These are phyloP conservation scores for Enhydra lutris DNA, from an alignment of 2,113 vertebrate species.

Conservation along the genomic window DNA sequence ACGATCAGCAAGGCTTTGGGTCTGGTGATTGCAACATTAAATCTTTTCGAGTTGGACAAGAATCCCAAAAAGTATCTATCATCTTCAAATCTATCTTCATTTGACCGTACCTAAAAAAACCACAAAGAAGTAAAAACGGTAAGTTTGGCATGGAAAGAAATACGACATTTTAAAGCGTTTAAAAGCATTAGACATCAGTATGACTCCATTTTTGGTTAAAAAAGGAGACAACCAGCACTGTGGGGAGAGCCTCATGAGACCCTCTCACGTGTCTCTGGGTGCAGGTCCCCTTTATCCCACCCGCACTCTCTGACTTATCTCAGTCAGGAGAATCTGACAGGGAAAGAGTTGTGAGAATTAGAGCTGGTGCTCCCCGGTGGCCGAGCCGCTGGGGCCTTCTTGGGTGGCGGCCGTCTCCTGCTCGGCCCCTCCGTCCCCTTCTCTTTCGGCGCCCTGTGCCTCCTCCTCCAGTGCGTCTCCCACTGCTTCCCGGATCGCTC, in stretches of 20 bases:
- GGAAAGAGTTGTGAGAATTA: neutral
- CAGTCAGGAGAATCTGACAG: neutral
- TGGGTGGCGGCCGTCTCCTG: neutral
- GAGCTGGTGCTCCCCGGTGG: neutral
- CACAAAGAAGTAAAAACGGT: neutral
- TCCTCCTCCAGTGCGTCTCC: accelerated
- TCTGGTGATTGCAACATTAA: constrained; percentile 95
- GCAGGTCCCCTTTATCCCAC: neutral
- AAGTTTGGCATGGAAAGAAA: neutral
- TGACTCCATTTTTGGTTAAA: neutral
- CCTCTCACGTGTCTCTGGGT: accelerated
- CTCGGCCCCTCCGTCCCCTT: neutral
- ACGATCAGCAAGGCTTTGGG: constrained; percentile 93
- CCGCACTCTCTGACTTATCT: neutral
- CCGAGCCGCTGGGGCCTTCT: neutral
- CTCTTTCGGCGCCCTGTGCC: accelerated
- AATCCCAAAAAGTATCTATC: constrained; percentile 89
- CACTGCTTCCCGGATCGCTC: neutral
- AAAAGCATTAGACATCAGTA: neutral
- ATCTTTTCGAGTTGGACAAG: constrained; percentile 93
- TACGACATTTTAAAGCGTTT: accelerated
- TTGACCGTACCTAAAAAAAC: constrained; percentile 91
- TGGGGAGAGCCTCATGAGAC: neutral
- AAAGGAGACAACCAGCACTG: accelerated
- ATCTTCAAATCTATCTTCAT: constrained; percentile 79